Percentiles rank a stretch among this genome's conserved stretches.
phyloP scores from a whole-genome alignment of 2,113 vertebrate species.

The Machaerirhynchus nigripectus region DNA sequence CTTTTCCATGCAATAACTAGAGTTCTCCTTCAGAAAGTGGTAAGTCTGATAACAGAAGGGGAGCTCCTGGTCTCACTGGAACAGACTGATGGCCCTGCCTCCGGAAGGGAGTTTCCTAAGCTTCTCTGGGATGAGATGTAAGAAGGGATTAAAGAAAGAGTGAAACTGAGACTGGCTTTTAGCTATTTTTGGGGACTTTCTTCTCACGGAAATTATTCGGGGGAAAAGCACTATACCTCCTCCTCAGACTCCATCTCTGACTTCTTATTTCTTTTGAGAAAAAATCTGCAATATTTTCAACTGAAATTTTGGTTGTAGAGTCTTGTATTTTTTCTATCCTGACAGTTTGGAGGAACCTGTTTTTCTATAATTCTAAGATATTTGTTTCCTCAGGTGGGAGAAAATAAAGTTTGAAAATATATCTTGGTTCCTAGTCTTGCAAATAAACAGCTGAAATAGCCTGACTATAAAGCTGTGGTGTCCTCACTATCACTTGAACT shows the following conservation, averaged over 20 bases:
- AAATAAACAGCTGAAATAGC: neutral
- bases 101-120: neutral
- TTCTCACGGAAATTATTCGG: neutral
- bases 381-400: neutral
- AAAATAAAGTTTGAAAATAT: neutral
- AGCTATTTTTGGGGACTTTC: neutral
- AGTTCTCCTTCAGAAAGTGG: neutral
- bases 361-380: neutral
- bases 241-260: neutral
- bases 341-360: neutral
- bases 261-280: neutral
- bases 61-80: neutral
- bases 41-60: neutral
- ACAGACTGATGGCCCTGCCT: neutral
- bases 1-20: neutral
- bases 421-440: neutral
- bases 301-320: neutral
- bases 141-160: neutral
- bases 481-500: neutral
- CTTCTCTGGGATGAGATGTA: neutral
- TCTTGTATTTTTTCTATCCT: neutral
- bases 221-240: neutral
- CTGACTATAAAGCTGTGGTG: neutral
- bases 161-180: neutral
- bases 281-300: neutral